phyloP scores from a whole-genome alignment of 2,888 invertebrate genomes.

The Uloborus plumipes region DNA sequence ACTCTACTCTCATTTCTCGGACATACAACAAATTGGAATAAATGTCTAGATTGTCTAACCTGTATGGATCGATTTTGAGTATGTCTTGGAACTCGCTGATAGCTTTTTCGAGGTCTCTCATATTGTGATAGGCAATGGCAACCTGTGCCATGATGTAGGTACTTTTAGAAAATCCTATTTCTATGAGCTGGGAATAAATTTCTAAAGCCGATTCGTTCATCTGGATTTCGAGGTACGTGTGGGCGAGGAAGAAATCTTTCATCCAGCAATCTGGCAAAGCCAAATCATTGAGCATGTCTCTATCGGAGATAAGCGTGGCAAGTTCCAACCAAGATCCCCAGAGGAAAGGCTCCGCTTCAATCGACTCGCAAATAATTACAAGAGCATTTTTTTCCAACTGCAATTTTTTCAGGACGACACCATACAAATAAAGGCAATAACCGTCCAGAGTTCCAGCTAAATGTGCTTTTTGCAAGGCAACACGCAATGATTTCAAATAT shows the following conservation, averaged over 20 bases:
- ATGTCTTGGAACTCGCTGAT: slow-evolving; percentile 87
- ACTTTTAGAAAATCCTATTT: slow-evolving; percentile 87
- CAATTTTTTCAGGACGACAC: slow-evolving; percentile 88
- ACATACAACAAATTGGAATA: slow-evolving; percentile 97
- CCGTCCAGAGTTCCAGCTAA: slow-evolving; percentile 80
- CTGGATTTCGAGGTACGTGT: slow-evolving; percentile 90
- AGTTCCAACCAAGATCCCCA: slow-evolving; percentile 98
- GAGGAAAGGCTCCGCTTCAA: slow-evolving; percentile 84
- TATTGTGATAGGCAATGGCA: slow-evolving; percentile 91
- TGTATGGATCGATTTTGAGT: slow-evolving; percentile 88
- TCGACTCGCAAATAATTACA: slow-evolving; percentile 83
- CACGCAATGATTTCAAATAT: slow-evolving; percentile 70
- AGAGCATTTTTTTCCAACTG: slow-evolving; percentile 85
- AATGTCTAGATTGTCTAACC: slow-evolving; percentile 95
- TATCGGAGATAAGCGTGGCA: slow-evolving; percentile 85
- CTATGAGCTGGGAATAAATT: slow-evolving; percentile 82
- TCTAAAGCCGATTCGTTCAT: slow-evolving; percentile 90
- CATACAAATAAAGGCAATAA: slow-evolving; percentile 78
- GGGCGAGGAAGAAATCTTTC: slow-evolving; percentile 90
- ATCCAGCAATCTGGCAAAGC: slow-evolving; percentile 90
- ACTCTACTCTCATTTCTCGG: slow-evolving; percentile 88
- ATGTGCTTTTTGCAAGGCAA: slow-evolving; percentile 70
- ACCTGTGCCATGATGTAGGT: slow-evolving; percentile 92
- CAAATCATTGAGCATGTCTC: slow-evolving; percentile 77
- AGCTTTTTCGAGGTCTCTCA: slow-evolving; percentile 85